Conservation (phyloP, 2,797 vertebrate species). For the Leucoraja ocellata region DNA sequence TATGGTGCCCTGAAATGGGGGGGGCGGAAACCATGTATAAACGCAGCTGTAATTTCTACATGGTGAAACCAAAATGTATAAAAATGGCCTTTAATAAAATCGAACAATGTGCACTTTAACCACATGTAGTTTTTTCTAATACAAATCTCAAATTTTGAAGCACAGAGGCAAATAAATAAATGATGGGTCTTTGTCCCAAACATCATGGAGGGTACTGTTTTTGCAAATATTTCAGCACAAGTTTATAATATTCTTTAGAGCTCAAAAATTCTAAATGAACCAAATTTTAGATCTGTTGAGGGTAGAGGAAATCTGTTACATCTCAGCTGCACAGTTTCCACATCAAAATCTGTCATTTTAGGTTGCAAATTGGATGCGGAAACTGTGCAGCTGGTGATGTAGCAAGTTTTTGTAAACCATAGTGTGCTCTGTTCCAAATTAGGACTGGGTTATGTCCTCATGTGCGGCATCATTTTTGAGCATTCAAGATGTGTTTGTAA, state of each 20-base stretch:
- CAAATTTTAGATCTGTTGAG: not conserved
- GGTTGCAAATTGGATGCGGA: slow-evolving; percentile 17
- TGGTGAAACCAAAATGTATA: no score
- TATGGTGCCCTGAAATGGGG: no score
- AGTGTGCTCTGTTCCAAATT: slow-evolving; percentile 13
- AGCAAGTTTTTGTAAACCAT: not conserved
- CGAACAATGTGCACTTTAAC: no score
- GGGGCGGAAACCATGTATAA: no score
- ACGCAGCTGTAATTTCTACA: no score
- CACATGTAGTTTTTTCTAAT: no score
- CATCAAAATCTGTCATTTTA: not conserved
- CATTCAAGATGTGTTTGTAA: slow-evolving; percentile 39
- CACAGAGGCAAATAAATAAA: no score
- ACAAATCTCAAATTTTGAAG: no score
- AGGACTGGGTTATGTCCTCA: slow-evolving; percentile 36
- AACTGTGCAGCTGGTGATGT: not conserved
- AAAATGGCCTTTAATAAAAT: no score
- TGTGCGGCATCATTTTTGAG: slow-evolving; percentile 41
- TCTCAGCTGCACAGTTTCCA: no score
- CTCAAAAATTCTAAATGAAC: not conserved
- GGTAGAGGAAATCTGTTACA: not conserved
- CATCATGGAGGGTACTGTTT: not conserved
- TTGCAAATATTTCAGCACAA: not conserved
- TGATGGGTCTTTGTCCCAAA: no score
- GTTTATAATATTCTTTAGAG: not conserved